Conservation (phyloP, 2,113 vertebrate species). For the Lophius piscatorius region DNA sequence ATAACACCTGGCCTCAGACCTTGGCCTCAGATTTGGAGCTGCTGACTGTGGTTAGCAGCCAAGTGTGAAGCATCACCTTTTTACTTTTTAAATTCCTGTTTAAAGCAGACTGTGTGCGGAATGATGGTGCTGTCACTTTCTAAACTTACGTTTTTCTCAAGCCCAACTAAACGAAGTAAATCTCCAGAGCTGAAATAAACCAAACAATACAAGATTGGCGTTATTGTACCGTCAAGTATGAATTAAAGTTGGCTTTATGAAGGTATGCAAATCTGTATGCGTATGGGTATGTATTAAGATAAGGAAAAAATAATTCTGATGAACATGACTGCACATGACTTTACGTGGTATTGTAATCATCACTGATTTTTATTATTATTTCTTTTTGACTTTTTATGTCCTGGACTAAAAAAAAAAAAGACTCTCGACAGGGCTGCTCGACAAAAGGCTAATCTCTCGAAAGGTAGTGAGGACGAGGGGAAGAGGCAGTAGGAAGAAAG, state of each 20-base stretch:
- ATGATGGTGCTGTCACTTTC: neutral
- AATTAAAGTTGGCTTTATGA: slow-evolving; percentile 42
- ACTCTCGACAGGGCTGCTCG: slow-evolving; percentile 63
- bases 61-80: too few relatives aligned
- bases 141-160: slow-evolving; percentile 16
- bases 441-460: slow-evolving; percentile 75
- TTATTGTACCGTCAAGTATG: slow-evolving; percentile 23
- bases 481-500: too few relatives aligned
- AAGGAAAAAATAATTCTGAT: slow-evolving; percentile 38
- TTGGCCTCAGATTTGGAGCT: too few relatives aligned
- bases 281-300: slow-evolving; percentile 54
- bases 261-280: slow-evolving; percentile 37
- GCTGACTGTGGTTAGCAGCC: too few relatives aligned
- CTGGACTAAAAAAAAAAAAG: slow-evolving; percentile 53
- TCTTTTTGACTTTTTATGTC: too few relatives aligned
- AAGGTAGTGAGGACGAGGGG: slow-evolving; percentile 68
- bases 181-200: slow-evolving; percentile 1
- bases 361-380: slow-evolving; percentile 69
- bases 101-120: too few relatives aligned
- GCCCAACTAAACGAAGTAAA: slow-evolving; percentile 5
- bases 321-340: slow-evolving; percentile 34
- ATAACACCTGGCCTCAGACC: too few relatives aligned
- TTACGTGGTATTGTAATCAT: slow-evolving; percentile 65
- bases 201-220: slow-evolving; percentile 15
- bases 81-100: too few relatives aligned